These are phyloP conservation scores for Scaptomyza montana DNA, from an alignment of 1,140 invertebrate genomes.

Conservation along the genomic window DNA sequence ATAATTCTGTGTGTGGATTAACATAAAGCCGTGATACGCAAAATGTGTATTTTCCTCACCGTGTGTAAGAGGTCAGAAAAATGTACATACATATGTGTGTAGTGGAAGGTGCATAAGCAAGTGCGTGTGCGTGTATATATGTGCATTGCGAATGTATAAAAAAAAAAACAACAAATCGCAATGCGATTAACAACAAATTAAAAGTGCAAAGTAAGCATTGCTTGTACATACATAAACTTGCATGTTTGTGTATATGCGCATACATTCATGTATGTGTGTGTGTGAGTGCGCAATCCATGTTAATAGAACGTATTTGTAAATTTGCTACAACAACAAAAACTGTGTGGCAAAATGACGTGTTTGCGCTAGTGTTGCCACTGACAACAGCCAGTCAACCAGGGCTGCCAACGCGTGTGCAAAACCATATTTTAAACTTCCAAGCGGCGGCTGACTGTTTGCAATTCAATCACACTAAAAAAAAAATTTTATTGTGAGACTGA, in stretches of 20 bases:
- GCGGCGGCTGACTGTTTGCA: conserved; percentile 14
- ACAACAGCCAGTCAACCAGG: conserved; percentile 39
- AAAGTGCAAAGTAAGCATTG: conserved; percentile 53
- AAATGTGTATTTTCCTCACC: conserved; percentile 40
- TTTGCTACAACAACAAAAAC: conserved; percentile 53
- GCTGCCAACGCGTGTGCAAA: conserved; percentile 41
- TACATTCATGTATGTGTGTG: conserved; percentile 10
- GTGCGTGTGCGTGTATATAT: conserved; percentile 32
- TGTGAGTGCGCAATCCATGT: conserved; percentile 25
- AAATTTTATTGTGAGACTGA: neutral
- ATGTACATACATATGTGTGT: conserved; percentile 57
- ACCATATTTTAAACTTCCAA: conserved; percentile 3
- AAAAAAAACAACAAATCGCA: conserved; percentile 51
- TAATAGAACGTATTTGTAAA: conserved; percentile 53
- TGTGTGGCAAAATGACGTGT: conserved; percentile 57
- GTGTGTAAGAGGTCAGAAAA: conserved; percentile 71
- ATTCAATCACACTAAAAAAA: neutral
- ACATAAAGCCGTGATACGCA: conserved; percentile 5
- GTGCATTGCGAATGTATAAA: conserved; percentile 51
- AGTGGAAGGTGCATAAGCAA: conserved; percentile 40
- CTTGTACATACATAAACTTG: conserved; percentile 22
- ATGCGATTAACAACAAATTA: conserved; percentile 42
- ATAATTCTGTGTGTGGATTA: conserved; percentile 6
- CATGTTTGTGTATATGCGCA: conserved; percentile 10
- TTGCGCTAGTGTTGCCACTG: conserved; percentile 57